Conservation (phyloP, 2,888 invertebrate species). For the Saturnia japonica region DNA sequence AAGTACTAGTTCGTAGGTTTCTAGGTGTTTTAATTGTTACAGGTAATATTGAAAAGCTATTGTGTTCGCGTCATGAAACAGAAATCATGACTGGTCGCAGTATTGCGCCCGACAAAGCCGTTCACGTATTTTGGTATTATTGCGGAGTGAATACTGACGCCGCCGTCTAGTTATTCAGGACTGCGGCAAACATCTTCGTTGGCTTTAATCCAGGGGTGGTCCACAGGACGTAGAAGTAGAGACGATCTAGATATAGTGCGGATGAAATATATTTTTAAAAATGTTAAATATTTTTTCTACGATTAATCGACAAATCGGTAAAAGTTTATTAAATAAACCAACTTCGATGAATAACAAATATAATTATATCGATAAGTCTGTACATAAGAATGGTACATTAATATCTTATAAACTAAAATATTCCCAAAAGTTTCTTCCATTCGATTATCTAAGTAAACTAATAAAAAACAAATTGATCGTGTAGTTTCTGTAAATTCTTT, state of each 20-base stretch:
- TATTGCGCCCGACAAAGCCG: conserved; percentile 22
- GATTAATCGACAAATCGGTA: no score
- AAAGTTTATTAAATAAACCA: no score
- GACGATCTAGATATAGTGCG: background rate
- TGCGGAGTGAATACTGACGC: conserved; percentile 56
- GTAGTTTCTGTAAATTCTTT: no score
- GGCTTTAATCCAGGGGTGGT: conserved; percentile 74
- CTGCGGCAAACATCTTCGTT: conserved; percentile 75
- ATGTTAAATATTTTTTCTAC: background rate
- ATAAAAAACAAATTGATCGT: no score
- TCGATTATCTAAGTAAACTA: no score
- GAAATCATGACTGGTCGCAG: conserved; percentile 39
- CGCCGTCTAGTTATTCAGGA: conserved; percentile 68
- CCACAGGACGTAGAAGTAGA: conserved; percentile 27
- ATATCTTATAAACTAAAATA: no score
- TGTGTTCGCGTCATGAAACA: conserved; percentile 34
- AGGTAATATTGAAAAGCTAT: conserved; percentile 26
- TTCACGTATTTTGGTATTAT: conserved; percentile 58
- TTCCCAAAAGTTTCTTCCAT: no score
- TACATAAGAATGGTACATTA: no score
- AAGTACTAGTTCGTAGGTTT: no score
- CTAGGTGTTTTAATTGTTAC: conserved; percentile 31
- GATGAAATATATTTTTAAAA: background rate
- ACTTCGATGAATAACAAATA: no score
- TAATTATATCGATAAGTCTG: no score